A percentile compares a stretch with the other conserved stretches of the same genome.
phyloP scores from a whole-genome alignment of 2,797 vertebrate genomes.

The Anguilla pacifica region DNA sequence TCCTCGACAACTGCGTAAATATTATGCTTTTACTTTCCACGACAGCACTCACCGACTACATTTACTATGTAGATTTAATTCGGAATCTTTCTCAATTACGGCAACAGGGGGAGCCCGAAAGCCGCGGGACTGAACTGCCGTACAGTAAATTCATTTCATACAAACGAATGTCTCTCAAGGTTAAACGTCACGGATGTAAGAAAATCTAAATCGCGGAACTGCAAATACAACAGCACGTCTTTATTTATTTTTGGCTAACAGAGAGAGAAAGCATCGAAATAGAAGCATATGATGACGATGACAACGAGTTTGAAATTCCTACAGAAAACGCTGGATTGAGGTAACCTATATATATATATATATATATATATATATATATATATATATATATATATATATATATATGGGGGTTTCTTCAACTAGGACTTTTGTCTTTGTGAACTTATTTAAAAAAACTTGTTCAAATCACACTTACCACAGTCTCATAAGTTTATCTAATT shows the following conservation, averaged over 20 bases:
- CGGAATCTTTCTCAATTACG: background rate
- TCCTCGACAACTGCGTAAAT: background rate
- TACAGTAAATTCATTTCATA: slow-evolving; percentile 34
- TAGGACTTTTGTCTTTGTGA: too few relatives aligned
- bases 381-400: too few relatives aligned
- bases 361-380: too few relatives aligned
- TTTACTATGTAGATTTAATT: slow-evolving; percentile 34
- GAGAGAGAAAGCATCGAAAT: too few relatives aligned
- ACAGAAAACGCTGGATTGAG: background rate
- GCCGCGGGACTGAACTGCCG: slow-evolving; percentile 19
- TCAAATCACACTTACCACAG: too few relatives aligned
- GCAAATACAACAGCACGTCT: background rate
- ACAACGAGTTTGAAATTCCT: background rate
- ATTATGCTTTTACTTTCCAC: background rate
- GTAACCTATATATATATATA: background rate
- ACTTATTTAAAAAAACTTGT: too few relatives aligned
- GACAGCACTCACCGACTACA: background rate
- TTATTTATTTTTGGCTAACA: background rate
- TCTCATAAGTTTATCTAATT: too few relatives aligned
- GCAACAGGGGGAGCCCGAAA: slow-evolving; percentile 60
- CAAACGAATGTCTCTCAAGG: slow-evolving; percentile 74
- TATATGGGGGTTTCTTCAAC: too few relatives aligned
- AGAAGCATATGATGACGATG: too few relatives aligned
- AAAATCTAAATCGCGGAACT: slow-evolving; percentile 47
- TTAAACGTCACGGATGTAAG: slow-evolving; percentile 60